phyloP scores from a whole-genome alignment of 1,140 invertebrate species.

The Macrostomum lignano region DNA sequence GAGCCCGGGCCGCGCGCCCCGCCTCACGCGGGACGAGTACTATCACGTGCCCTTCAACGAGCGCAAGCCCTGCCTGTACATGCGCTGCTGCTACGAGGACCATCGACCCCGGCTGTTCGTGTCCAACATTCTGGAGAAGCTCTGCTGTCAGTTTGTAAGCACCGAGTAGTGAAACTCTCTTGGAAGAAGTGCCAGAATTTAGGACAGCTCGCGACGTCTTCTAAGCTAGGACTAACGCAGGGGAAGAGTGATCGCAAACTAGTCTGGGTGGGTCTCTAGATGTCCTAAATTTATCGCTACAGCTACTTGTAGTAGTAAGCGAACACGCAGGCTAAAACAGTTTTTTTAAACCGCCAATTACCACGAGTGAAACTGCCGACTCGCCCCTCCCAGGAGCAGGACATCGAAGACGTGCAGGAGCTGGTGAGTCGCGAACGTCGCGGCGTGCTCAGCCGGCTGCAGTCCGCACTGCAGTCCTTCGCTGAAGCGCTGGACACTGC shows the following conservation, averaged over 20 bases:
- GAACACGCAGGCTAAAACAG: too few relatives aligned
- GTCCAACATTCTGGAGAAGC: conserved; percentile 1
- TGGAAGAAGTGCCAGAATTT: too few relatives aligned
- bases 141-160: conserved; percentile 1
- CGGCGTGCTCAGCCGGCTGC: background rate
- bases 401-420: background rate
- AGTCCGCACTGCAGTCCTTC: background rate
- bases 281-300: too few relatives aligned
- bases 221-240: too few relatives aligned
- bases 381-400: background rate
- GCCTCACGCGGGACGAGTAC: background rate
- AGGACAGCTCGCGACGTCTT: too few relatives aligned
- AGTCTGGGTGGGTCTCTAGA: too few relatives aligned
- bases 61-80: conserved; percentile 4
- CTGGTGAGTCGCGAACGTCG: background rate
- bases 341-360: too few relatives aligned
- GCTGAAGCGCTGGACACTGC: background rate
- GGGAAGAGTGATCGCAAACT: too few relatives aligned
- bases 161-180: too few relatives aligned
- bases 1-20: background rate
- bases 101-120: background rate
- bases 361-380: too few relatives aligned
- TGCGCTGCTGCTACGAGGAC: conserved; percentile 1
- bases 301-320: too few relatives aligned
- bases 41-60: background rate